Percentiles rank a stretch among this genome's conserved stretches.
These are phyloP conservation scores for Mercenaria mercenaria DNA, from an alignment of 1,140 invertebrate genomes.

Conservation along the genomic window DNA sequence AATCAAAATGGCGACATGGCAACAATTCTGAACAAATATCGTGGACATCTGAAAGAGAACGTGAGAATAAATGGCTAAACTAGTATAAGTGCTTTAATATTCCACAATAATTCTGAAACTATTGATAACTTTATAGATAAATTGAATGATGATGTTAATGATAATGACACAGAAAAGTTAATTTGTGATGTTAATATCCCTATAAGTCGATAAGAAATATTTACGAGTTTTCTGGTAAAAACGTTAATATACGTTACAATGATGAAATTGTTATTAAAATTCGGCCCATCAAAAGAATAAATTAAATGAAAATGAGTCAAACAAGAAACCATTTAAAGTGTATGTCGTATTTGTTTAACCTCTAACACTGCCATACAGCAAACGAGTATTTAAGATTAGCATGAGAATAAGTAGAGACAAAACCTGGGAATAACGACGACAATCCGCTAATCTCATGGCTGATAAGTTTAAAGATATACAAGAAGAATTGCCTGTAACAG, in stretches of 20 bases:
- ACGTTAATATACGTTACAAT: background rate
- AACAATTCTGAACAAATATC: background rate
- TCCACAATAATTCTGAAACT: slow-evolving; percentile 15
- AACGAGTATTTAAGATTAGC: too few species aligned
- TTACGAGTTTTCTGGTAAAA: background rate
- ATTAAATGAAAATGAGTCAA: background rate
- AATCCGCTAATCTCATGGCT: too few species aligned
- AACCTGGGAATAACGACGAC: too few species aligned
- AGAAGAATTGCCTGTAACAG: too few species aligned
- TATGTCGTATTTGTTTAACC: too few species aligned
- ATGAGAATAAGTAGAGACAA: too few species aligned
- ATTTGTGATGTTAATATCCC: background rate
- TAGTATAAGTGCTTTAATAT: background rate
- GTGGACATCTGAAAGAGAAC: background rate
- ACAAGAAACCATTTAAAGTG: too few species aligned
- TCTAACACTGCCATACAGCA: too few species aligned
- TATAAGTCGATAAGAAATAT: slow-evolving; percentile 34
- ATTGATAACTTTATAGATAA: slow-evolving; percentile 19
- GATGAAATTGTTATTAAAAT: background rate
- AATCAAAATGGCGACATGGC: slow-evolving; percentile 11
- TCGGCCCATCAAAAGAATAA: background rate
- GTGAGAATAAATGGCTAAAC: background rate
- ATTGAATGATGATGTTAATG: background rate
- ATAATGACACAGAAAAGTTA: slow-evolving; percentile 3
- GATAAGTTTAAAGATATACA: too few species aligned